Evolutionary conservation across 2,797 vertebrate genomes (phyloP).

Genomic region (Eidolon dupreanum): DNA sequence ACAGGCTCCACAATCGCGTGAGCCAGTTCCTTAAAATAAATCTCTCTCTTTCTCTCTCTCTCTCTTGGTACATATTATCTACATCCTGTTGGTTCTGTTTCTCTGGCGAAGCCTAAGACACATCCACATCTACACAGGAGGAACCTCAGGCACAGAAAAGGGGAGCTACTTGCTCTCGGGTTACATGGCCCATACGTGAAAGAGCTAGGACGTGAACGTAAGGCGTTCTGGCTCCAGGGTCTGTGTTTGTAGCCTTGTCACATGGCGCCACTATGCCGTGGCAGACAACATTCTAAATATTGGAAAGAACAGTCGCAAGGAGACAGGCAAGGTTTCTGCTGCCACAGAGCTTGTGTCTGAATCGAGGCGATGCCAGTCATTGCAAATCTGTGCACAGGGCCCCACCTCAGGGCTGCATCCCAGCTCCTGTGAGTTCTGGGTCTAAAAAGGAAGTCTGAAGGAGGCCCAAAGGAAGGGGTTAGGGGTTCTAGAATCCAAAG

Average conservation of each 20-base stretch:
- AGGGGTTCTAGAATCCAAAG: background rate
- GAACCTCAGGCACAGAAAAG: background rate
- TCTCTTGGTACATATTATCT: background rate
- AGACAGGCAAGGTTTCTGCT: background rate
- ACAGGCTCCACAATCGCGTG: background rate
- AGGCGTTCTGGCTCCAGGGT: background rate
- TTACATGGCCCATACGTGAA: background rate
- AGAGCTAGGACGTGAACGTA: background rate
- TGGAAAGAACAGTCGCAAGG: background rate
- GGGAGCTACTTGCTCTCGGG: background rate
- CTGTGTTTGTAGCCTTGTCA: background rate
- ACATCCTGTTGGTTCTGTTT: background rate
- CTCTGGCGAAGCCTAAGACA: background rate
- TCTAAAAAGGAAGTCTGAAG: background rate
- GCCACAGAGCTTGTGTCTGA: background rate
- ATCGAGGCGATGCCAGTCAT: rapidly evolving
- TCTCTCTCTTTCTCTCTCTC: no score
- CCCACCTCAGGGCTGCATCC: background rate
- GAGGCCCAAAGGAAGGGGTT: no score
- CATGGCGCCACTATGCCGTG: background rate
- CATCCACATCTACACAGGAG: no score
- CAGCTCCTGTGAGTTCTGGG: background rate
- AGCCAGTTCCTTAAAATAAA: background rate
- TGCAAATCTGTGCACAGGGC: background rate
- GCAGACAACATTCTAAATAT: background rate